Evolutionary conservation across 1,140 invertebrate species (phyloP), one percentile per base, ranked within the genome.

Genomic region (Drosophila hydei): DNA sequence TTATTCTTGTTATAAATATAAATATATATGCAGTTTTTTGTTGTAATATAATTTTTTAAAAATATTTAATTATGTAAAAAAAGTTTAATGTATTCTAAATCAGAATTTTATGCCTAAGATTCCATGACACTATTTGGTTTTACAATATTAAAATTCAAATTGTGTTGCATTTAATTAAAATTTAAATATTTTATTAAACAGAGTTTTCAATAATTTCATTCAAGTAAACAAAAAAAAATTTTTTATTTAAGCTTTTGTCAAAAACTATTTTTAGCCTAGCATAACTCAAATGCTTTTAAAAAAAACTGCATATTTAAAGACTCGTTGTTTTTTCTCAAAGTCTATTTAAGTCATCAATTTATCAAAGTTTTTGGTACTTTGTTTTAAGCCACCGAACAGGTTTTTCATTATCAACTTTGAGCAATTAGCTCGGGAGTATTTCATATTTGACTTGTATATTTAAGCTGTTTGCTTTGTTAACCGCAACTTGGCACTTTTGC

Each of bases 341-440:
- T 60, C 18, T 12, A 45, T 43, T 52, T n/a, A 38, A 47, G 50
- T 48, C 61, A 54, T 50, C 40, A 18, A 54, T 61, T 45, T 47
- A 25, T 61, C 16, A 59, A 58, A 16, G 27, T 16, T 21, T 58
- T 58, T 64, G n/a, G 14, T 19, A 21, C 30, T 12, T 43, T 2
- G 11, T 18, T 51, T 12, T 42, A 23, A 67, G 36, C 38, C 58
- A 9, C 16, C 9, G 21, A 71, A 71, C 68, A 8, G 52, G 68
- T 71, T 71, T 58, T 58, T 27, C 27, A 64, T 58, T 65, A 64
- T 33, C 21, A 33, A 9, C 47, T 55, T 54, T 58, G 40, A 23
- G 43, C 30, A 65, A 65, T 65, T 71, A 65, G 51, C 56, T 71
- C 27, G 21, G 43, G 33, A 30, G 14, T 42, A 45, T 51, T 45